Evolutionary conservation across 2,797 vertebrate genomes (phyloP).

Genomic region (Tapera naevia): DNA sequence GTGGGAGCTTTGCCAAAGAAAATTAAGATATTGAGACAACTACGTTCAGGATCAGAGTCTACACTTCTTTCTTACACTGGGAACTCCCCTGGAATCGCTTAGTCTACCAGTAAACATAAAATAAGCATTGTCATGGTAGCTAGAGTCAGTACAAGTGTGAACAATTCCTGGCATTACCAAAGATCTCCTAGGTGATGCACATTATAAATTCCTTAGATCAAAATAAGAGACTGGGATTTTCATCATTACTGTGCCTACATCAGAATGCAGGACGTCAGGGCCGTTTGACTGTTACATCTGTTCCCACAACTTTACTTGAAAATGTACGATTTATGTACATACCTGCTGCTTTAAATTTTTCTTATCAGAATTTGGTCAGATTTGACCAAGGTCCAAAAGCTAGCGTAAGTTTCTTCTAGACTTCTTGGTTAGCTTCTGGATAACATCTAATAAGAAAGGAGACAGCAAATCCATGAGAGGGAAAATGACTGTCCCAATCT

Average conservation of each 20-base stretch:
- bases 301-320: neutral
- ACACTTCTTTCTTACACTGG: neutral
- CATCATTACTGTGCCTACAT: neutral
- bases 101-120: neutral
- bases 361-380: conserved; percentile 5
- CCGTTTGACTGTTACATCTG: neutral
- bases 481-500: neutral
- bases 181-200: neutral
- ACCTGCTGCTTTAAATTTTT: neutral
- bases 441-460: neutral
- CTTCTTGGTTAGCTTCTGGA: neutral
- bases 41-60: neutral
- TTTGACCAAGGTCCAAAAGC: neutral
- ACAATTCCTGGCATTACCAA: neutral
- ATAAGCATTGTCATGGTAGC: neutral
- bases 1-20: neutral
- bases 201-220: neutral
- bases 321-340: neutral
- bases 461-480: neutral
- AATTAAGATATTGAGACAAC: neutral
- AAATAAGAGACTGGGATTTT: neutral
- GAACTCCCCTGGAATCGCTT: neutral
- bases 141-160: neutral
- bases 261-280: neutral
- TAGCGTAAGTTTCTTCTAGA: neutral